phyloP scores from a whole-genome alignment of 2,113 vertebrate genomes.

The Cricetomys ansorgei region DNA sequence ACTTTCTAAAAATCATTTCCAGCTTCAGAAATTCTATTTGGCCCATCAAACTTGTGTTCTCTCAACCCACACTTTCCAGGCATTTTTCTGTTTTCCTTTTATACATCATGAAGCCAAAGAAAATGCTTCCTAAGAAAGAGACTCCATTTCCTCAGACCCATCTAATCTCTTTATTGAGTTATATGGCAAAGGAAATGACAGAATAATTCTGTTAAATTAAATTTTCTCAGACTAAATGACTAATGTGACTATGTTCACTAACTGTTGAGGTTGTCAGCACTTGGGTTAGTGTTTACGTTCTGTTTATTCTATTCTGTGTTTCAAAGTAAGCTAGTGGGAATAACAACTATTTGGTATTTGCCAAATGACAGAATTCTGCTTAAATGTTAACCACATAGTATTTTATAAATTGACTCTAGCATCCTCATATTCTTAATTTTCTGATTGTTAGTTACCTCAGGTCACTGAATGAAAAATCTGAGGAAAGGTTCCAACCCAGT shows the following conservation, averaged over 20 bases:
- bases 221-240: not conserved
- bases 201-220: slow-evolving; percentile 45
- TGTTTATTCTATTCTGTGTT: not conserved
- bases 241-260: slow-evolving; percentile 4
- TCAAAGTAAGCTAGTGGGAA: not conserved
- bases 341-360: not conserved
- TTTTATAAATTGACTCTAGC: not conserved
- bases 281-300: slow-evolving; percentile 26
- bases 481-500: not conserved
- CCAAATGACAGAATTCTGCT: not conserved
- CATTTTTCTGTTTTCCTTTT: not conserved
- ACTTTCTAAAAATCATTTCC: slow-evolving; percentile 55
- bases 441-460: not conserved
- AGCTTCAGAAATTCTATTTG: slow-evolving; percentile 43
- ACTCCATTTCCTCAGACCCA: not conserved
- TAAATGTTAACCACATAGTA: not conserved
- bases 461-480: not conserved
- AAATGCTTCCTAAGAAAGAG: not conserved
- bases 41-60: not conserved
- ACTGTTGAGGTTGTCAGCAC: not conserved
- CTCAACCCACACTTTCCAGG: not conserved
- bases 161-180: slow-evolving; percentile 41
- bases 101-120: not conserved
- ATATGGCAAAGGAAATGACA: slow-evolving; percentile 3
- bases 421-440: not conserved